These are phyloP conservation scores for Troilus luridus DNA, from an alignment of 2,888 invertebrate species.

Conservation along the genomic window DNA sequence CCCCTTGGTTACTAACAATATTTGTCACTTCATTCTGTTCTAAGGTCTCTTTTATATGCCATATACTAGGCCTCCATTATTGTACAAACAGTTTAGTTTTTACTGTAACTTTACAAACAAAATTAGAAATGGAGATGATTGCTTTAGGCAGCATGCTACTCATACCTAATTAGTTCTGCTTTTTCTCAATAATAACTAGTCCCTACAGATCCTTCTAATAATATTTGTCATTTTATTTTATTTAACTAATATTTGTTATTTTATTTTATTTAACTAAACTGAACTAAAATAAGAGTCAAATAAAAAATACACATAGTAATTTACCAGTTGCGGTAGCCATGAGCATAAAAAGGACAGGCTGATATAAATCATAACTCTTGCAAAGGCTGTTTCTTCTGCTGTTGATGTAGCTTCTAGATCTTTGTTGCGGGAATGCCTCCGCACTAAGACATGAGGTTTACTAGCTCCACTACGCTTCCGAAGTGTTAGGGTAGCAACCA, in stretches of 20 bases:
- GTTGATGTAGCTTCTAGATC: conserved; percentile 72
- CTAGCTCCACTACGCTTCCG: not conserved
- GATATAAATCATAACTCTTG: conserved; percentile 85
- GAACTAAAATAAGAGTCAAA: not conserved
- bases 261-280: not conserved
- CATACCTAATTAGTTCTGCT: too few relatives aligned
- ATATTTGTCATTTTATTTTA: not conserved
- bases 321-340: conserved; percentile 92
- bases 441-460: conserved; percentile 61
- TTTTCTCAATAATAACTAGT: too few relatives aligned
- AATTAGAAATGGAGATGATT: too few relatives aligned
- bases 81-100: too few relatives aligned
- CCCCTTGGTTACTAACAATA: too few relatives aligned
- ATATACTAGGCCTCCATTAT: too few relatives aligned
- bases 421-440: conserved; percentile 69
- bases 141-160: too few relatives aligned
- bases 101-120: too few relatives aligned
- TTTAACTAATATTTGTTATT: not conserved
- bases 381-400: conserved; percentile 87
- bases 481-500: conserved; percentile 78
- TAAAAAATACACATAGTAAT: conserved; percentile 63
- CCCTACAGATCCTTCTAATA: not conserved
- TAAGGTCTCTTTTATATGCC: too few relatives aligned
- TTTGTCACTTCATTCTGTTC: too few relatives aligned
- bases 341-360: conserved; percentile 87